Percentiles rank a stretch among this genome's conserved stretches.
Conservation (phyloP, 64 coral and sea anemone genomes). For the Porites lutea region DNA sequence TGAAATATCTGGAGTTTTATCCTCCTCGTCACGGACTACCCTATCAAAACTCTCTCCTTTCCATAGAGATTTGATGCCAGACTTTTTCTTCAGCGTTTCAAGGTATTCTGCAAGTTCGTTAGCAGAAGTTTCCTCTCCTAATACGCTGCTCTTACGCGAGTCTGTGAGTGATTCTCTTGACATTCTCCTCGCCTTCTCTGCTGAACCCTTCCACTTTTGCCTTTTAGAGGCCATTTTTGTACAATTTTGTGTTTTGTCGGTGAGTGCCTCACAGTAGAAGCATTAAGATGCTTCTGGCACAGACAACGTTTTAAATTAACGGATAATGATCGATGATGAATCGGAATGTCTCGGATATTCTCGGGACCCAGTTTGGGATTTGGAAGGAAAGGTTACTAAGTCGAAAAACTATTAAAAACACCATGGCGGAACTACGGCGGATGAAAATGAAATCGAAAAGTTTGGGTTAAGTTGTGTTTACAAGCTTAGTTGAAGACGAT, state of each 20-base stretch:
- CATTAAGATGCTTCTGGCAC: no score
- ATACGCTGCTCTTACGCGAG: slow-evolving; percentile 62
- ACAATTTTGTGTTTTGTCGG: not conserved
- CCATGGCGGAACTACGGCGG: no score
- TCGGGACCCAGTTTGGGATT: not conserved
- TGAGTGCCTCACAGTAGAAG: no score
- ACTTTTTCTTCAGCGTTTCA: slow-evolving; percentile 79
- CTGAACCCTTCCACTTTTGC: slow-evolving; percentile 75
- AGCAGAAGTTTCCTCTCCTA: slow-evolving; percentile 76
- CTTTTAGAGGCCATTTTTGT: slow-evolving; percentile 65
- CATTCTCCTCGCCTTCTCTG: slow-evolving; percentile 74
- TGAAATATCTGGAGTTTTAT: slow-evolving; percentile 88
- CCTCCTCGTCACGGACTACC: slow-evolving; percentile 63
- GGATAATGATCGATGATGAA: not conserved
- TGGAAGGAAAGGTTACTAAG: slow-evolving; percentile 70
- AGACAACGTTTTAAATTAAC: no score
- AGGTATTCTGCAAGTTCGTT: slow-evolving; percentile 82
- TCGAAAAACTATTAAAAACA: not conserved
- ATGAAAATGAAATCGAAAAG: no score
- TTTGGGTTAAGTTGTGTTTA: no score
- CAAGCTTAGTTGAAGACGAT: no score
- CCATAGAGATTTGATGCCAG: slow-evolving; percentile 79
- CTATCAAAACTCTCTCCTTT: slow-evolving; percentile 67
- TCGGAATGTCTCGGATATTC: slow-evolving; percentile 8
- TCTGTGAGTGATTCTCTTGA: slow-evolving; percentile 66